phyloP scores from a whole-genome alignment of 2,888 invertebrate species.

The Polylopha cassiicola region DNA sequence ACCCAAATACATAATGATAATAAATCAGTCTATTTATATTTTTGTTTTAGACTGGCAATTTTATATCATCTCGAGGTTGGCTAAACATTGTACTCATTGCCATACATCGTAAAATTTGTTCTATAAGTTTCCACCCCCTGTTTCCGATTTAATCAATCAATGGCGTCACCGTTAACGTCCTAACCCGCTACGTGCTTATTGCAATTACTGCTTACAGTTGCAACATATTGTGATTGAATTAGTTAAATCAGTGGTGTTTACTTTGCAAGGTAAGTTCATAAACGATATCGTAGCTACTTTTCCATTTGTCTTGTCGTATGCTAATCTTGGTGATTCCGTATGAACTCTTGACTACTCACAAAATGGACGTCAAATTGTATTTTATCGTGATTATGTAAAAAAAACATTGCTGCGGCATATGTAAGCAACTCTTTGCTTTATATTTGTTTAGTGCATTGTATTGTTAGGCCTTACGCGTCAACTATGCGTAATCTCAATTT shows the following conservation, averaged over 20 bases:
- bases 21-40: too few relatives aligned
- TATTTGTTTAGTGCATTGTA: not conserved
- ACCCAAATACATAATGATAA: too few relatives aligned
- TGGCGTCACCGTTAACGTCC: conserved; percentile 69
- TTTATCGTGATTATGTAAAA: conserved; percentile 73
- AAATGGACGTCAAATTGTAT: conserved; percentile 70
- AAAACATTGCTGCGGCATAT: conserved; percentile 27
- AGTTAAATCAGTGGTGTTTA: conserved; percentile 30
- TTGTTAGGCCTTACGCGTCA: not conserved
- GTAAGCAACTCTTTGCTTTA: not conserved
- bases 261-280: conserved; percentile 41
- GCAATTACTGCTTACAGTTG: conserved; percentile 34
- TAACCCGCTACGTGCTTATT: conserved; percentile 53
- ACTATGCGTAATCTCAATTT: not conserved
- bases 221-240: conserved; percentile 29
- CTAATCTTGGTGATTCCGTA: conserved; percentile 21
- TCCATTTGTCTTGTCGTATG: not conserved
- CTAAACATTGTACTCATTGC: not conserved
- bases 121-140: too few relatives aligned
- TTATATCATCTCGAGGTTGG: too few relatives aligned
- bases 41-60: too few relatives aligned
- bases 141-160: conserved; percentile 36
- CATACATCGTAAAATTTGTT: too few relatives aligned
- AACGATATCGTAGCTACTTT: conserved; percentile 9
- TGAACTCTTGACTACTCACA: conserved; percentile 47